A percentile compares a stretch with the other conserved stretches of the same genome.
Evolutionary conservation across 2,888 invertebrate genomes (phyloP).

Genomic region (Agriopis marginaria): DNA sequence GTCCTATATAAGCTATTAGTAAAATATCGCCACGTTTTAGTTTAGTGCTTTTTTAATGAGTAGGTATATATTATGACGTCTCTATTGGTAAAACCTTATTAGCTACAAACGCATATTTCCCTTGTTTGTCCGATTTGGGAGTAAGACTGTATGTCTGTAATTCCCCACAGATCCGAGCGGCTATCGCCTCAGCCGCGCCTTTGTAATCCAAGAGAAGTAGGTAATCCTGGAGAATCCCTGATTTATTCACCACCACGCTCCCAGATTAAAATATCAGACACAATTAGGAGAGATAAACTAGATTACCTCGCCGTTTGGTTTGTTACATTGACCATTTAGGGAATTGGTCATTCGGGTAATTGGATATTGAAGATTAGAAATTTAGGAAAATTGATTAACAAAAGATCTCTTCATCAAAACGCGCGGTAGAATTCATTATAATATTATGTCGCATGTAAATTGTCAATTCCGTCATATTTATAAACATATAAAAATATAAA

Average conservation of each 20-base stretch:
- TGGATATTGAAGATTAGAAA: no score
- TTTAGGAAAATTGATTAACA: no score
- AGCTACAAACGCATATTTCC: neutral
- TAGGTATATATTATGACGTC: no score
- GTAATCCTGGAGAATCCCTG: neutral
- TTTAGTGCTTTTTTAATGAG: no score
- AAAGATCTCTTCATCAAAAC: no score
- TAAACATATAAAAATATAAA: no score
- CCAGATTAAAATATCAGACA: conserved; percentile 8
- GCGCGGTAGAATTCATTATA: no score
- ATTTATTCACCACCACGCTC: conserved; percentile 8
- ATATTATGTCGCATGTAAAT: no score
- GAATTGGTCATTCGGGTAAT: neutral
- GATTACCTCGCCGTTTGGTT: conserved; percentile 2
- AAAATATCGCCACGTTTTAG: no score
- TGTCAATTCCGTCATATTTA: no score
- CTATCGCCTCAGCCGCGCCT: neutral
- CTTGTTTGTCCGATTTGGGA: no score
- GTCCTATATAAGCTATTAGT: no score
- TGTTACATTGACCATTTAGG: neutral
- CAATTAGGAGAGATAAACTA: conserved; percentile 8
- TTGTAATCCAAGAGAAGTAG: conserved; percentile 4
- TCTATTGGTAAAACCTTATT: neutral
- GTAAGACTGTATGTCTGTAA: neutral
- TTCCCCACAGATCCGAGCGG: conserved; percentile 2